phyloP scores from a whole-genome alignment of 1,140 invertebrate genomes.

The Globodera ellingtonae region DNA sequence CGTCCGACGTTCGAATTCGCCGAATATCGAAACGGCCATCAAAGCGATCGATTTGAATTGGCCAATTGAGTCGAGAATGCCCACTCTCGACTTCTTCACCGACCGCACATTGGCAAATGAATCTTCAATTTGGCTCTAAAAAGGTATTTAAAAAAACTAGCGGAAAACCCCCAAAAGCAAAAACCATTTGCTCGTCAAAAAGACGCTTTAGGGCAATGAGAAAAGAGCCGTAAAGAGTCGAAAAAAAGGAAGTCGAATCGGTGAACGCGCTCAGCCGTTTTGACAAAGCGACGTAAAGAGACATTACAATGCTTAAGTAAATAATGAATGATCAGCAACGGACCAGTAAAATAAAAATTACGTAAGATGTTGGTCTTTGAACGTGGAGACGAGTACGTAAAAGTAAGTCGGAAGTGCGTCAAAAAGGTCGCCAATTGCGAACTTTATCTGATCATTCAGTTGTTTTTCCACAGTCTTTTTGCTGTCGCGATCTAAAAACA shows the following conservation, averaged over 20 bases:
- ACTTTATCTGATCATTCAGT: slow-evolving; percentile 58
- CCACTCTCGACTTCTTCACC: slow-evolving; percentile 44
- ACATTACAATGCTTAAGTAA: slow-evolving; percentile 82
- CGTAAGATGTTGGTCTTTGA: slow-evolving; percentile 44
- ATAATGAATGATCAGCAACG: slow-evolving; percentile 1
- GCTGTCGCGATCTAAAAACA: slow-evolving; percentile 35
- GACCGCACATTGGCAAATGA: slow-evolving; percentile 25
- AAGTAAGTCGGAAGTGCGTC: slow-evolving; percentile 53
- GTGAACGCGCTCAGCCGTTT: slow-evolving; percentile 86
- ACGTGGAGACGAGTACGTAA: slow-evolving; percentile 43
- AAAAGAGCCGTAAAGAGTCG: slow-evolving; percentile 83
- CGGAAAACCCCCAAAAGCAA: slow-evolving; percentile 25
- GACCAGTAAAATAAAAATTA: not conserved
- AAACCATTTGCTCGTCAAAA: slow-evolving; percentile 85
- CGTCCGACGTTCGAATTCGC: slow-evolving; percentile 81
- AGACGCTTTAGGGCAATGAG: slow-evolving; percentile 89
- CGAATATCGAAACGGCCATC: slow-evolving; percentile 68
- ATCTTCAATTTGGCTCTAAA: slow-evolving; percentile 44
- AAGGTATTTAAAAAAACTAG: slow-evolving; percentile 8
- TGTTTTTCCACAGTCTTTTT: slow-evolving; percentile 74
- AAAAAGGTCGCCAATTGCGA: slow-evolving; percentile 53
- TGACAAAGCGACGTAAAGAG: slow-evolving; percentile 82
- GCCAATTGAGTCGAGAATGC: slow-evolving; percentile 46
- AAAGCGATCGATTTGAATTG: slow-evolving; percentile 39
- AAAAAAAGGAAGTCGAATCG: slow-evolving; percentile 86